These are phyloP conservation scores for Microcebus tavaratra DNA, from an alignment of 2,113 vertebrate species.

Conservation along the genomic window DNA sequence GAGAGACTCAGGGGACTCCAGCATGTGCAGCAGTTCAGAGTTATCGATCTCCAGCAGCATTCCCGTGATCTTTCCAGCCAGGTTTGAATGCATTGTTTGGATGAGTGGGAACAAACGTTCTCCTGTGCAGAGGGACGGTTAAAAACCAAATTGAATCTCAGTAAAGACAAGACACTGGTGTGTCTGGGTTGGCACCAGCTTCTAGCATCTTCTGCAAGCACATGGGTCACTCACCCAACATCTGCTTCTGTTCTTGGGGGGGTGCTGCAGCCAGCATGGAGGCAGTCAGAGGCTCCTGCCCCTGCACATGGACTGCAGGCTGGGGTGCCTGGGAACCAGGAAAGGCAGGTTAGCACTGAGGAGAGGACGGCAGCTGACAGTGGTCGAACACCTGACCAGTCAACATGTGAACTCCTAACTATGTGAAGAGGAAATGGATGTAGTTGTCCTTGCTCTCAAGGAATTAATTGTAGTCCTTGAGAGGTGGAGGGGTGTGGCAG, in stretches of 20 bases:
- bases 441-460: neutral
- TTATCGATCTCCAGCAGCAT: slow-evolving; percentile 99
- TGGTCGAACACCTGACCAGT: neutral
- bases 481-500: neutral
- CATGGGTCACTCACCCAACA: slow-evolving; percentile 90
- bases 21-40: slow-evolving; percentile 97
- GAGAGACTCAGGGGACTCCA: slow-evolving; percentile 97
- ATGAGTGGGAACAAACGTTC: slow-evolving; percentile 98
- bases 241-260: slow-evolving; percentile 99
- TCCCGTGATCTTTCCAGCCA: slow-evolving; percentile 98
- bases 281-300: slow-evolving; percentile 96
- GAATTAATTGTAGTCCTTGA: neutral
- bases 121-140: slow-evolving; percentile 81
- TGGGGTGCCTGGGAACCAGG: slow-evolving; percentile 87
- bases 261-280: slow-evolving; percentile 98
- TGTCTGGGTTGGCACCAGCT: neutral
- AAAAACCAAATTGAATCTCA: neutral
- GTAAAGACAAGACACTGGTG: neutral
- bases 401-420: neutral
- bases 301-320: slow-evolving; percentile 96
- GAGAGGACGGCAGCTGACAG: neutral
- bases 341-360: neutral
- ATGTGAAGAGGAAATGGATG: neutral
- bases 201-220: neutral
- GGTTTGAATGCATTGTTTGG: slow-evolving; percentile 97